These are phyloP conservation scores for Furnarius figulus DNA, from an alignment of 2,113 vertebrate species.

Conservation along the genomic window DNA sequence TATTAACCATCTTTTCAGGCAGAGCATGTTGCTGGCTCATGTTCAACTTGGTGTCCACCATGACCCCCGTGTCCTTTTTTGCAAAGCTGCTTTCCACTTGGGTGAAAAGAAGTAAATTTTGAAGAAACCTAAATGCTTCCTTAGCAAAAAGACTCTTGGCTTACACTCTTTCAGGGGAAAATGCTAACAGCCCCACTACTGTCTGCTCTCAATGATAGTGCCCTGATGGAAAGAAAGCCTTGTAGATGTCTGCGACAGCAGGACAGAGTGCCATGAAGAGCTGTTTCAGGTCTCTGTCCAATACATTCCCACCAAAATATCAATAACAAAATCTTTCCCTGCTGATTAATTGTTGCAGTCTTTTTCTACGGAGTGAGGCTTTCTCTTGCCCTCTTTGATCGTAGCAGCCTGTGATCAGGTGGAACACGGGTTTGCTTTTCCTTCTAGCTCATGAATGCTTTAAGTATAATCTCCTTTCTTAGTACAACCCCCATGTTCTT, in stretches of 20 bases:
- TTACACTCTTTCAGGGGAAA: neutral
- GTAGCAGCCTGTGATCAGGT: neutral
- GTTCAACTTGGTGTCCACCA: neutral
- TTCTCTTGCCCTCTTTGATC: neutral
- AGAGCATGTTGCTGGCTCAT: accelerated
- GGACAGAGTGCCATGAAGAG: neutral
- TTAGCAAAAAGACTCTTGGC: neutral
- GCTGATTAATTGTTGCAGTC: neutral
- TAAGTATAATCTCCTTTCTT: neutral
- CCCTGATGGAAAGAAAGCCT: neutral
- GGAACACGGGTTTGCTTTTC: neutral
- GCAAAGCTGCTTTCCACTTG: neutral
- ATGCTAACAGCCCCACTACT: neutral
- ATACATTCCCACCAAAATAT: neutral
- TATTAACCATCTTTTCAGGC: neutral
- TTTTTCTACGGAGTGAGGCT: neutral
- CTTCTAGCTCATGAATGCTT: neutral
- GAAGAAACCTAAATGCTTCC: neutral
- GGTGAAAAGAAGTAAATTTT: neutral
- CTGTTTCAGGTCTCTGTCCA: neutral
- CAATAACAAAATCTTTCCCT: neutral
- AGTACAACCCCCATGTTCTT: neutral
- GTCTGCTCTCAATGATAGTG: neutral
- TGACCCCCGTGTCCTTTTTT: neutral
- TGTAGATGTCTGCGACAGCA: neutral